A percentile compares a stretch with the other conserved stretches of the same genome.
Evolutionary conservation across 2,113 vertebrate species (phyloP).

Genomic region (Gallinago jamesoni): DNA sequence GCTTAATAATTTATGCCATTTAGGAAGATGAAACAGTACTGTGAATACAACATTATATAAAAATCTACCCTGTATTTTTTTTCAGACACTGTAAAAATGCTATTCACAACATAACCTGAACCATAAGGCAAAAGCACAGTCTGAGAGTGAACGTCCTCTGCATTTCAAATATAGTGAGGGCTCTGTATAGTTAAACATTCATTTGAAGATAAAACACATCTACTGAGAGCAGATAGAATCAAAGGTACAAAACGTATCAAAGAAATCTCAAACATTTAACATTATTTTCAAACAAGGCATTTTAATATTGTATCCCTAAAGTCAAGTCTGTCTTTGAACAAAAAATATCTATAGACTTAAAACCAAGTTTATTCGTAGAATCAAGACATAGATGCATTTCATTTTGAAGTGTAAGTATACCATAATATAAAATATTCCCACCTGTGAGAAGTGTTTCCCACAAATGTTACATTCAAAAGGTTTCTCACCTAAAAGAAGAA

Average conservation of each 20-base stretch:
- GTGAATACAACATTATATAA: background rate
- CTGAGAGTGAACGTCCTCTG: background rate
- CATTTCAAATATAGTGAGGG: background rate
- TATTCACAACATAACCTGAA: background rate
- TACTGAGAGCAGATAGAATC: background rate
- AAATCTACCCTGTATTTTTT: background rate
- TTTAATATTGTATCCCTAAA: background rate
- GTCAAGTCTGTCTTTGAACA: background rate
- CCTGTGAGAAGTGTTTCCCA: slow-evolving; percentile 98
- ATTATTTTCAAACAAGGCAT: background rate
- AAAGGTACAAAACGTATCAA: background rate
- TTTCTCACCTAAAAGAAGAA: slow-evolving; percentile 91
- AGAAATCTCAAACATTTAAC: background rate
- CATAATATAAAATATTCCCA: slow-evolving; percentile 76
- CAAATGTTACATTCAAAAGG: slow-evolving; percentile 98
- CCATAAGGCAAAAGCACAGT: background rate
- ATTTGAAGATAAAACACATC: background rate
- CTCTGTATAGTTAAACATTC: background rate
- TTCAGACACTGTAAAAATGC: background rate
- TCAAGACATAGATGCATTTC: slow-evolving; percentile 20
- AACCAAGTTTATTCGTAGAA: background rate
- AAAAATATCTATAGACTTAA: background rate
- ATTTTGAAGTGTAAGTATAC: slow-evolving; percentile 55
- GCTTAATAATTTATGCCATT: background rate
- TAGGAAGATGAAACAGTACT: background rate